Conservation (phyloP, 2,113 vertebrate species). For the Setophaga petechia region DNA sequence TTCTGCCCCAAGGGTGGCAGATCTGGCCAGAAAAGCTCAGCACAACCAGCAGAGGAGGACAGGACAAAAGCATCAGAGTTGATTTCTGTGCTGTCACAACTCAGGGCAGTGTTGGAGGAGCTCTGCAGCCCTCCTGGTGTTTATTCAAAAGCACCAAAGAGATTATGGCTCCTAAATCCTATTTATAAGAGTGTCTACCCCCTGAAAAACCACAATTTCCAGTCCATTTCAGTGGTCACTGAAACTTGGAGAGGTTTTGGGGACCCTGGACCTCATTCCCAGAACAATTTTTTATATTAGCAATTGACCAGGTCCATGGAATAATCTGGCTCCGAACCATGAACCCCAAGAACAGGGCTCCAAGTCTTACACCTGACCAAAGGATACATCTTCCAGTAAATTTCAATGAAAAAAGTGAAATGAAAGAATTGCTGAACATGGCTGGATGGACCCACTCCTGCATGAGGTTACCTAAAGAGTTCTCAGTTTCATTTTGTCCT, state of each 20-base stretch:
- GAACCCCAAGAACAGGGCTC: background rate
- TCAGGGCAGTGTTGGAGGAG: background rate
- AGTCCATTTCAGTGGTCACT: background rate
- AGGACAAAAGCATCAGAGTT: background rate
- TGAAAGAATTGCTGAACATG: background rate
- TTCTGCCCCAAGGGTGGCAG: background rate
- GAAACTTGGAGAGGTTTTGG: background rate
- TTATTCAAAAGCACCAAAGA: background rate
- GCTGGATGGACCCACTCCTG: background rate
- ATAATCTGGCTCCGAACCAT: background rate
- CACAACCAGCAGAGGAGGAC: background rate
- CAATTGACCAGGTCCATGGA: background rate
- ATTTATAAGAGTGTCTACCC: background rate
- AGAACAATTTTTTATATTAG: background rate
- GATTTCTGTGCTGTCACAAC: fast-evolving
- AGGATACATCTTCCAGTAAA: background rate
- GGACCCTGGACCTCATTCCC: background rate
- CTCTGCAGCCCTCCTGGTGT: background rate
- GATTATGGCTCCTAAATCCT: background rate
- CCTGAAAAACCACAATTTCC: background rate
- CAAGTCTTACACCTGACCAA: background rate
- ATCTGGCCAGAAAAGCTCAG: background rate
- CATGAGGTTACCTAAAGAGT: background rate
- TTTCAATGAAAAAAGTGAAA: background rate
- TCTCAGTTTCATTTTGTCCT: background rate